Base-by-base conservation (phyloP, 2,113 vertebrate genomes). In the Chloebia gouldiae region DNA sequence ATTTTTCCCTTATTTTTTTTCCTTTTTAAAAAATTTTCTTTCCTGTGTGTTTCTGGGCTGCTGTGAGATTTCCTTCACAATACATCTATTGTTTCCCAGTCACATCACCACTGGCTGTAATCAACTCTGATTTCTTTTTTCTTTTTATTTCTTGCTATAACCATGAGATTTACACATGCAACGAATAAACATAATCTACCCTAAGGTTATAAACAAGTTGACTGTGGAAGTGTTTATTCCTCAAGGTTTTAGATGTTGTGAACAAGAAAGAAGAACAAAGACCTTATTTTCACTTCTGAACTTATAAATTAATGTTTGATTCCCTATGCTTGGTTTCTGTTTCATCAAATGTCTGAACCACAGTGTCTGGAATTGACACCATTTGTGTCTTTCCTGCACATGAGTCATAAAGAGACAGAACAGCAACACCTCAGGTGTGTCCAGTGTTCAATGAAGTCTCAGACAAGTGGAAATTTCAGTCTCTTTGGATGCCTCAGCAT, bases 131-230 rank as follows among this genome's bases (percentile, higher is more conserved):
- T 42, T 73, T 79, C 88, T 90, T 72, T 81, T 86, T 86, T 89
- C 61, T 84, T 93, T 89, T 80, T 93, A 70, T 90, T 97, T 91
- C 59, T 93, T 92, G 71, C 94, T 96, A 78, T 71, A 95, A 77
- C 22, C 30, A 69, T 69, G 76, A 92, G 60, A 49, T 75, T 95
- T 94, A 84, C 84, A 73, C n/a, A 15, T 87, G 30, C 15, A 77
- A 87, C 1, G 1, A 24, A 59, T 53, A 81, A 91, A 63, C 39
- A 71, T 70, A 64, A 70, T 77, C 76, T 54, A 75, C 49, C 1
- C 1, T 40, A 39, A 81, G 45, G 42, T 96, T 97, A 76, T 50
- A 92, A 92, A 95, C 73, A 79, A 72, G 66, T 66, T 88, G 21
- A 45, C 71, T 66, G 28, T 19, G 45, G n/a, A 89, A 88, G 25